Evolutionary conservation across 2,113 vertebrate species (phyloP).

Genomic region (Parus major): DNA sequence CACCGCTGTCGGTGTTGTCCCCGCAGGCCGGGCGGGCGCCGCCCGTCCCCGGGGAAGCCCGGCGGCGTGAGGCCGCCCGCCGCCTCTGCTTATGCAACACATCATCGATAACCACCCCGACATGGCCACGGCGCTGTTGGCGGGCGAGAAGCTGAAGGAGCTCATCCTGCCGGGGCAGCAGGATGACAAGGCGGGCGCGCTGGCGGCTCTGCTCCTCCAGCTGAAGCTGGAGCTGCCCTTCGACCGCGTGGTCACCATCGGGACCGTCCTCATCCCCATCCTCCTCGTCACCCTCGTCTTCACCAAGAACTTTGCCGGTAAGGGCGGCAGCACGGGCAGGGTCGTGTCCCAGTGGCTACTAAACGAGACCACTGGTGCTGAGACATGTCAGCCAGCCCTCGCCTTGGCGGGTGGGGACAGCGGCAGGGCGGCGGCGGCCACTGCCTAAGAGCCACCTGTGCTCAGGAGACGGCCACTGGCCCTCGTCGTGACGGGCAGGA

Average conservation of each 20-base stretch:
- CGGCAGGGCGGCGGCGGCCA: background rate
- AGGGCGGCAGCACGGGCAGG: slow-evolving; percentile 55
- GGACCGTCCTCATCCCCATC: slow-evolving; percentile 97
- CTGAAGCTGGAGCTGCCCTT: slow-evolving; percentile 97
- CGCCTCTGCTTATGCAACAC: slow-evolving; percentile 89
- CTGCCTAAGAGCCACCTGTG: background rate
- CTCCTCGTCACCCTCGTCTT: slow-evolving; percentile 96
- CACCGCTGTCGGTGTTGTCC: background rate
- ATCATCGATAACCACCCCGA: slow-evolving; percentile 96
- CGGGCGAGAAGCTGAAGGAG: slow-evolving; percentile 98
- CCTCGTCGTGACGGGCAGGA: background rate
- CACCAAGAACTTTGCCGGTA: slow-evolving; percentile 98
- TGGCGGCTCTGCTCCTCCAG: slow-evolving; percentile 93
- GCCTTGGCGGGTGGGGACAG: background rate
- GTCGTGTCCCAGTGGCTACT: background rate
- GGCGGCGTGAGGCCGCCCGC: slow-evolving; percentile 52
- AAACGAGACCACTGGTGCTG: background rate
- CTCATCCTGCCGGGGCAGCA: slow-evolving; percentile 94
- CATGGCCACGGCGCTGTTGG: slow-evolving; percentile 98
- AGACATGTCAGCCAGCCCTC: background rate
- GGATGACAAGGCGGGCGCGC: slow-evolving; percentile 89
- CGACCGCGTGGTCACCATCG: slow-evolving; percentile 96
- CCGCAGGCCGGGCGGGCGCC: slow-evolving; percentile 25
- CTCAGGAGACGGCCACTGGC: background rate
- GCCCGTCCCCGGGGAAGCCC: slow-evolving; percentile 17